Base-by-base conservation (phyloP, 1,140 invertebrate species). In the Steinernema feltiae region DNA sequence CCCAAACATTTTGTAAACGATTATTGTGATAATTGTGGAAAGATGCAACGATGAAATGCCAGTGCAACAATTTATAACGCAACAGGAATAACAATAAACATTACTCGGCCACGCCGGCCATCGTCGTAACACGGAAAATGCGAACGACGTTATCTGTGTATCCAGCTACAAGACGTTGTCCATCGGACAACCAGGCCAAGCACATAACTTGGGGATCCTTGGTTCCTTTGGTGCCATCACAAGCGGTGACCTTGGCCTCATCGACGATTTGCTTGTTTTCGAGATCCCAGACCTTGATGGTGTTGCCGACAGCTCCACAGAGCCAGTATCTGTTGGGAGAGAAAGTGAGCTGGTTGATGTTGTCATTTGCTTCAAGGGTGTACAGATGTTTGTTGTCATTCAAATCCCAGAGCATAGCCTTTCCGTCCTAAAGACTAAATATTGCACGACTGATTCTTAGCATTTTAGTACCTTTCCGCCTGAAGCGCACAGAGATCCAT, bases 201-300 rank as follows among this genome's bases (percentile, higher is more conserved):
- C 94, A 98, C 71, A 97, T 90, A 89, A 95, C 98, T 86, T 95
- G 92, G 32, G 95, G 94, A 81, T 93, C 92, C 82, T 7, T 7
- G 7, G 7, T 17, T 69, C 81, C 91, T 1, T 89, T 90, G 31
- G 90, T 89, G 35, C 95, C 92, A 86, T 98, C 95, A 15, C n/a
- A n/a, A n/a, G n/a, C n/a, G n/a, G n/a, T n/a, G n/a, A 94, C 94
- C 86, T 92, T 92, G 69, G 98, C 89, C 89, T 98, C 95, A 88
- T 98, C 95, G 82, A 98, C 95, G 91, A 97, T 94, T 87, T 96
- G 93, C 89, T 99, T 98, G 88, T 93, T 95, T 90, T 98, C 95
- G 87, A 98, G 90, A 90, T 99, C 95, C 95, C 96, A 99, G 86
- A 98, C 97, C 88, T 96, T 97, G 87, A 99, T 97, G 32, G 7